Evolutionary conservation across 2,888 invertebrate genomes (phyloP).

Genomic region (Neoaliturus tenellus): DNA sequence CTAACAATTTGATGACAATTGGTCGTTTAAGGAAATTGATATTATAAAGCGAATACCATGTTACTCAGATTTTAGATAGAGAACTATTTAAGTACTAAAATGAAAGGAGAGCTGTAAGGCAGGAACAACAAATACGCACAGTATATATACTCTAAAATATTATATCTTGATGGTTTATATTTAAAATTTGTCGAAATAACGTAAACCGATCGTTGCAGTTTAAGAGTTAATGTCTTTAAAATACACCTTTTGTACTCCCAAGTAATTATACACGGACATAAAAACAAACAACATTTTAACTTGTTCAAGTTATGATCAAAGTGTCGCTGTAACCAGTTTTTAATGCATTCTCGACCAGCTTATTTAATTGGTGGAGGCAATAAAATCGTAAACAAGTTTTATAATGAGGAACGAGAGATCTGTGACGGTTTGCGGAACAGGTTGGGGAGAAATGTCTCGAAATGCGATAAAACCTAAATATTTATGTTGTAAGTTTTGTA

Average conservation of each 20-base stretch:
- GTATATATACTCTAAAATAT: no score
- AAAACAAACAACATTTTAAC: conserved; percentile 33
- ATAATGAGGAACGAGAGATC: conserved; percentile 5
- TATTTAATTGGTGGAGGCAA: conserved; percentile 30
- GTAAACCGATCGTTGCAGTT: no score
- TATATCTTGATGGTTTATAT: no score
- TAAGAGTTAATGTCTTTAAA: no score
- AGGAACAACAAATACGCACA: no score
- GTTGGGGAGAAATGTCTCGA: not conserved
- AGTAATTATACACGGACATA: not conserved
- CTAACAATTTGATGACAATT: no score
- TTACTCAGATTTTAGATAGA: no score
- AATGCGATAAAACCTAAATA: not conserved
- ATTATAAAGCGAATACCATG: no score
- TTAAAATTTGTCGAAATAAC: no score
- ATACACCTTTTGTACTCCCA: not conserved
- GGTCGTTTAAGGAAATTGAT: no score
- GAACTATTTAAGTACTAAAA: no score
- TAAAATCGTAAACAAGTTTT: conserved; percentile 33
- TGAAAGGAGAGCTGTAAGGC: no score
- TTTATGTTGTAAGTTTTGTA: not conserved
- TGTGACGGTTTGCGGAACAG: not conserved
- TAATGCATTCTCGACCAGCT: conserved; percentile 7
- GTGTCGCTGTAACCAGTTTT: conserved; percentile 1
- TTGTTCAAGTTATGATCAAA: conserved; percentile 8